Evolutionary conservation across 2,113 vertebrate species (phyloP), one percentile per base, ranked within the genome.

Genomic region (Larimichthys crocea): DNA sequence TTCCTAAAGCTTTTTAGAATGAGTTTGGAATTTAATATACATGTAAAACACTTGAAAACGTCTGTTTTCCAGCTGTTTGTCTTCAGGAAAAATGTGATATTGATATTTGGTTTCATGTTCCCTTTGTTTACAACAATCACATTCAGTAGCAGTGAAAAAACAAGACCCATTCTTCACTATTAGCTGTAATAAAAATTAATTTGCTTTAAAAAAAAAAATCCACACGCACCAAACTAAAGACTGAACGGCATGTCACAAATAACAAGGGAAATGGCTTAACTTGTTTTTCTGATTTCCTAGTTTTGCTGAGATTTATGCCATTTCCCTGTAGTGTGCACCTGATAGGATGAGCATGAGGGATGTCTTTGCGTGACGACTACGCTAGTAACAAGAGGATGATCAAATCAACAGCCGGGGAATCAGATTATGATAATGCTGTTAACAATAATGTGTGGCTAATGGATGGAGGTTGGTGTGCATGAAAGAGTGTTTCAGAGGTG

Each of bases 371-470:
- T 92, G 91, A 91, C 90, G 84, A 89, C 91, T 74, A 80, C 84
- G 89, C 83, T 89, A 78, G 92, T 95, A 94, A 95, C 93, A 93
- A 94, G 94, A 92, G 56, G 82, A 79, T 93, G 92, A 93, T 95
- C 90, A 50, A 91, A 94, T 94, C 89, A 95, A 83, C 90, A 85
- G 86, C 80, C 85, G 16, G 91, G 80, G 72, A 95, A 95, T 93
- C 22, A 10, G 69, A 95, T 95, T 94, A 95, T 86, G 61, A 90
- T 95, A 93, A 95, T 94, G 91, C 80, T 89, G 93, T 95, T 95
- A 92, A 88, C 90, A 92, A 86, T 92, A 95, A 94, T 86, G 90
- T 91, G 93, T 93, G 93, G 88, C 91, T 93, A 95, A 95, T 93
- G 92, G 90, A 90, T 84, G 90, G 78, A 84, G 89, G 68, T 87